Base-by-base conservation (phyloP, 2,888 invertebrate genomes). In the Troides helena region DNA sequence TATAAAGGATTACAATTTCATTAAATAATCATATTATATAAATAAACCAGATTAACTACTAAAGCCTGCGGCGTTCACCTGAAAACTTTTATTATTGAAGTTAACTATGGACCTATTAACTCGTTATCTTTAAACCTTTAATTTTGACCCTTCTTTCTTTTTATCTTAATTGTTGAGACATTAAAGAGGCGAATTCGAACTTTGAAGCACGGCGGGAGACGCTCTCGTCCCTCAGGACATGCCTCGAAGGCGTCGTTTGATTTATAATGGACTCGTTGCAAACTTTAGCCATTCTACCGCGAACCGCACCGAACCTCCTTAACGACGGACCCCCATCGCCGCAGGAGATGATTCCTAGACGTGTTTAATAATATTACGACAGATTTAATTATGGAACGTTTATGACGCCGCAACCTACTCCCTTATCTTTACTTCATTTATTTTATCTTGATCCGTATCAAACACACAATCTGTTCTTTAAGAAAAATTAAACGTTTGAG, bases 201-300 rank as follows among this genome's bases (percentile, higher is more conserved):
- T 90, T 89, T 82, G 84, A 82, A 87, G 86, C 86, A 79, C 86
- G 81, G 81, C 78, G 89, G 89, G 87, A 88, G 89, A 87, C 84
- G 88, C 82, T 81, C 81, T 81, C 86, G 88, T 90, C 92, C 92
- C 92, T 90, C 88, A 89, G 88, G 92, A 92, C 86, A 90, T 90
- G 91, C 88, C 92, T 87, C 81, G 85, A 82, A 90, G 92, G 91
- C 92, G 88, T 91, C 92, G 88, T 92, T 92, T 92, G 92, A 92
- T 92, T 92, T 92, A 92, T 92, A 92, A 92, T 92, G 92, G 92
- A 92, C 90, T 91, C 89, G 90, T 89, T 87, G 90, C 85, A 89
- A 92, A 92, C 88, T 92, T 92, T 88, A 85, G 87, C 92, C 91
- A 92, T 92, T 92, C 88, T 86, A 79, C 79, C 84, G 86, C 85